phyloP scores from a whole-genome alignment of 2,113 vertebrate species.

The Erythrocercus mccallii region DNA sequence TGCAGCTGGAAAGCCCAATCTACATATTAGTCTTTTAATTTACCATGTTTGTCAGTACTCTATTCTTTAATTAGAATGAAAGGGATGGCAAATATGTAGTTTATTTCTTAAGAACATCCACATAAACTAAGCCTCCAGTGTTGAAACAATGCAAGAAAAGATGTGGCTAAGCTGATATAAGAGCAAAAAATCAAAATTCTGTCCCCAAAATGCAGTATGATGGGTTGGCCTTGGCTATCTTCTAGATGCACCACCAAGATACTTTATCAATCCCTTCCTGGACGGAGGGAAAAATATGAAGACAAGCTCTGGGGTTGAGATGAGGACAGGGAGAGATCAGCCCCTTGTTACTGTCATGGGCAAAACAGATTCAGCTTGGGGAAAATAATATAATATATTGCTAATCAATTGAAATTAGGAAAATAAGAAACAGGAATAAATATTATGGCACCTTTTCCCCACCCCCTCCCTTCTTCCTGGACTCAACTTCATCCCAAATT shows the following conservation, averaged over 20 bases:
- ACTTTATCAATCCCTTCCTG: neutral
- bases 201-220: neutral
- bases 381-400: neutral
- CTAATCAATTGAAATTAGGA: neutral
- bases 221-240: neutral
- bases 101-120: neutral
- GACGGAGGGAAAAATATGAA: rapidly evolving
- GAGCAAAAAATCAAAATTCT: neutral
- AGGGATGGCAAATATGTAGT: rapidly evolving
- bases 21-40: neutral
- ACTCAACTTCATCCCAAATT: neutral
- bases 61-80: neutral
- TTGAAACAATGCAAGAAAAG: neutral
- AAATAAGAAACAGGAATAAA: neutral
- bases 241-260: neutral
- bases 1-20: neutral
- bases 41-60: neutral
- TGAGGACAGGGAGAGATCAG: neutral
- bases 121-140: neutral
- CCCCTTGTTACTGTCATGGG: neutral
- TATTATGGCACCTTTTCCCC: neutral
- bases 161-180: neutral
- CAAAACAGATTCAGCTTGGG: neutral
- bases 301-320: neutral
- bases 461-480: neutral